These are phyloP conservation scores for Eumaeus atala DNA, from an alignment of 1,140 invertebrate genomes.

Conservation along the genomic window DNA sequence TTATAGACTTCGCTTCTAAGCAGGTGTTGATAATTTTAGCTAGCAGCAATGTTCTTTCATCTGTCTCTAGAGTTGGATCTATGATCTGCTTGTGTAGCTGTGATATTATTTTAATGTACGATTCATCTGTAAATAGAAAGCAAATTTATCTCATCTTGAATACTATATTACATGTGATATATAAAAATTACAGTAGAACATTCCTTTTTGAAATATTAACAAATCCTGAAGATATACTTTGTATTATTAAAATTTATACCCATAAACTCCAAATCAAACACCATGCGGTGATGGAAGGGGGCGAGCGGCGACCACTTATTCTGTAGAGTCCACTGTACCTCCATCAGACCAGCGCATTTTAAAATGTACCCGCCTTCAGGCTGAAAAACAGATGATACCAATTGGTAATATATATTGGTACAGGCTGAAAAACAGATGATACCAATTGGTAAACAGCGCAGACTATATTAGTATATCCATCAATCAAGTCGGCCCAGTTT, in stretches of 20 bases:
- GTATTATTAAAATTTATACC: conserved; percentile 23
- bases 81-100: conserved; percentile 39
- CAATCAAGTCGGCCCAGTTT: too few relatives aligned
- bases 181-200: conserved; percentile 1
- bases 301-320: conserved; percentile 45
- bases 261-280: conserved; percentile 53
- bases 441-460: too few relatives aligned
- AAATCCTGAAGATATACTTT: background rate
- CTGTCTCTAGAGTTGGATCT: conserved; percentile 40
- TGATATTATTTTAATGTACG: conserved; percentile 42
- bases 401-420: too few relatives aligned
- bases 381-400: conserved; percentile 34
- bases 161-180: background rate
- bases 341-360: conserved; percentile 41
- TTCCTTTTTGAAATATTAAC: background rate
- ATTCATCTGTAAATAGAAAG: conserved; percentile 29
- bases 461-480: too few relatives aligned
- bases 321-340: conserved; percentile 45
- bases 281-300: conserved; percentile 47
- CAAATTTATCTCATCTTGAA: background rate
- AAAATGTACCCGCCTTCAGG: conserved; percentile 45
- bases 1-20: conserved; percentile 30
- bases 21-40: conserved; percentile 45
- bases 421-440: too few relatives aligned
- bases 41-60: conserved; percentile 42